Evolutionary conservation across 53 echinoderm and acorn worm genomes (phyloP).

Genomic region (Apostichopus leukothele): DNA sequence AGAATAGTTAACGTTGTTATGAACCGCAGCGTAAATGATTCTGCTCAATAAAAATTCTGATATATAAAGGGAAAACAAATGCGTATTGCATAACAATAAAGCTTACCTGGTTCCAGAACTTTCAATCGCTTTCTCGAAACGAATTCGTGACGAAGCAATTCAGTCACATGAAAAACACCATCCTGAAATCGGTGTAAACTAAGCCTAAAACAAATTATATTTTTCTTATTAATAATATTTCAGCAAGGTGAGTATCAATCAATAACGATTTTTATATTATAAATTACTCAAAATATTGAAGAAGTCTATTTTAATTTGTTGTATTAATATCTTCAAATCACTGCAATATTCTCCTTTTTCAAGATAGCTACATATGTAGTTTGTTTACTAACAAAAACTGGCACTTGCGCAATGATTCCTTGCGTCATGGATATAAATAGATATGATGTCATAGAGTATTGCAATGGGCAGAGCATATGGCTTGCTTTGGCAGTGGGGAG

Average conservation of each 20-base stretch:
- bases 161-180: neutral
- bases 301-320: too few relatives aligned
- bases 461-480: neutral
- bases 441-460: neutral
- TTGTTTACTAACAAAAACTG: neutral
- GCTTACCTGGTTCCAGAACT: neutral
- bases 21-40: neutral
- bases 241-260: too few relatives aligned
- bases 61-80: neutral
- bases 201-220: too few relatives aligned
- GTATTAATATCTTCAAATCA: too few relatives aligned
- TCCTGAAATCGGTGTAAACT: too few relatives aligned
- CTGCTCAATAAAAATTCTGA: neutral
- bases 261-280: too few relatives aligned
- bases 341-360: too few relatives aligned
- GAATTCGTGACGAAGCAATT: neutral
- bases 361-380: too few relatives aligned
- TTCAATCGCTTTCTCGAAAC: neutral
- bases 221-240: too few relatives aligned
- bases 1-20: neutral
- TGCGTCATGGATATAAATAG: neutral
- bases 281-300: too few relatives aligned
- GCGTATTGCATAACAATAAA: neutral
- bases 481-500: neutral
- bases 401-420: neutral